Conservation (phyloP, 1,140 invertebrate genomes). For the Mercenaria mercenaria region DNA sequence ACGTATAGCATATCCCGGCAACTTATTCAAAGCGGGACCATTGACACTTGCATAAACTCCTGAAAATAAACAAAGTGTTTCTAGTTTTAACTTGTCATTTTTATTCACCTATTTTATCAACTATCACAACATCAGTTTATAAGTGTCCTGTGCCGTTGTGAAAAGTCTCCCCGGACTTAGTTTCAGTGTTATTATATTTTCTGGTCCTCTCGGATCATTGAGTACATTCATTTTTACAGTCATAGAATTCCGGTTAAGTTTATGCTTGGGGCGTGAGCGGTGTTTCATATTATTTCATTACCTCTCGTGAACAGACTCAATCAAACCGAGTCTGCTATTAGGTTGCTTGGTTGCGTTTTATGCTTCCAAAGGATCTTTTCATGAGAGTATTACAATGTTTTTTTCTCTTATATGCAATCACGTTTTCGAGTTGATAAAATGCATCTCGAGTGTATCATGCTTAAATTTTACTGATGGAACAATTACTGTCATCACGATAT, state of each 20-base stretch:
- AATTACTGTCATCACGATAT: neutral
- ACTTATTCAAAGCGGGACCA: neutral
- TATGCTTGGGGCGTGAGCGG: too few relatives aligned
- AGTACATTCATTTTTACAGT: too few relatives aligned
- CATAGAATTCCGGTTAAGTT: too few relatives aligned
- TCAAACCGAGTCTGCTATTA: neutral
- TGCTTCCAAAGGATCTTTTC: too few relatives aligned
- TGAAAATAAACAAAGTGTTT: neutral
- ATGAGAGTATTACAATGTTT: too few relatives aligned
- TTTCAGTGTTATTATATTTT: too few relatives aligned
- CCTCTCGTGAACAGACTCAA: neutral
- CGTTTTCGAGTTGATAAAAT: too few relatives aligned
- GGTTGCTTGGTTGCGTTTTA: neutral
- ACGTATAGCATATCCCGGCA: neutral
- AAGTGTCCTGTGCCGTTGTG: neutral
- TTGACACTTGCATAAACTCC: constrained; percentile 29
- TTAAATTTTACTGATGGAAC: neutral
- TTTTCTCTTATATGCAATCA: too few relatives aligned
- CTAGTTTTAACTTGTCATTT: neutral
- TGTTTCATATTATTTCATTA: neutral
- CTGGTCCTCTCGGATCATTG: too few relatives aligned
- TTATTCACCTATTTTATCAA: neutral
- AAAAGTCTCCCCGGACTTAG: too few relatives aligned
- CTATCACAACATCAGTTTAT: neutral
- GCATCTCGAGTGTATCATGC: too few relatives aligned